Base-by-base conservation (phyloP, 2,113 vertebrate genomes). In the Solea solea region DNA sequence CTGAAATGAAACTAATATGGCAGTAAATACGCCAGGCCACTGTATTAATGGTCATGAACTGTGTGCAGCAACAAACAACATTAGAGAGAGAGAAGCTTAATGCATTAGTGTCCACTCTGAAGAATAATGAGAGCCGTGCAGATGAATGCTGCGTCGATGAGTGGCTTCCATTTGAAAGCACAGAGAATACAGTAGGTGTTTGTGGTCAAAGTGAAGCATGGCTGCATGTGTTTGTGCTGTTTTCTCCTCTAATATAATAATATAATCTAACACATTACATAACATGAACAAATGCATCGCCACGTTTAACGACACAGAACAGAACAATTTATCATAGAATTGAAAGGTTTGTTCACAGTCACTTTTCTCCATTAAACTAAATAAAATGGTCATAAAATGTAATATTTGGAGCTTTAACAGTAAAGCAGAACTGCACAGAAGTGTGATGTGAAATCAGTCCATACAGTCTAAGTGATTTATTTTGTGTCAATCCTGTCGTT, bases 1-100 rank as follows among this genome's bases (percentile, higher is more conserved):
- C 48, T 67, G 9, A 74, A 75, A 64, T 72, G 2, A 80, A 60
- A 82, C 56, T 53, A 83, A 83, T 76, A 67, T 13, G 9, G 9
- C 59, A 69, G 83, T 39, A 76, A 81, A 84, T 62, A 72, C 55
- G 46, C 51, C 76, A 74, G 71, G 40, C 69, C 40, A 41, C 68
- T 21, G 25, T 55, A 61, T 59, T 86, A 89, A 91, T 88, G 72
- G 64, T 76, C 34, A 41, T 15, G 52, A n/a, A 48, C 71, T 62
- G 70, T 67, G 45, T 39, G 61, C 14, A 64, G 64, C 51, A 62
- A 8, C 50, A 79, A 80, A 76, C 61, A 50, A 59, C 78, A 78
- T 82, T 70, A 80, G 64, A 39, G 15, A 56, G 41, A 56, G 28
- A 40, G 54, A 58, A 14, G 21, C 60, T 64, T 40, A 64, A 52